Base-by-base conservation (phyloP, 2,797 vertebrate genomes). In the Cuniculus paca region DNA sequence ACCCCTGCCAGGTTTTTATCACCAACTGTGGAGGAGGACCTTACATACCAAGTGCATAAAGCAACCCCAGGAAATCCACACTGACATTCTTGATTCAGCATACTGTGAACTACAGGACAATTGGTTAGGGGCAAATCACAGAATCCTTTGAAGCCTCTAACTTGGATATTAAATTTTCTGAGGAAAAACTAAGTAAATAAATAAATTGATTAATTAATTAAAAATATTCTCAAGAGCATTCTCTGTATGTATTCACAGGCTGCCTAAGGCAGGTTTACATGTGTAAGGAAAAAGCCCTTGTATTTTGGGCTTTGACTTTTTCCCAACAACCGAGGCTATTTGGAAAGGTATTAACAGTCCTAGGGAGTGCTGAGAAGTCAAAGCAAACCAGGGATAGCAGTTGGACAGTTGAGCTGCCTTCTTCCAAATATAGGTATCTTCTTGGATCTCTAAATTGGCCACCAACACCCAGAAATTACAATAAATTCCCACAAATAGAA, bases 401-500 rank as follows among this genome's bases (percentile, higher is more conserved):
- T 89, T 52, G 74, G 34, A 80, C n/a, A 39, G 20, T 17, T 22
- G n/a, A 88, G 28, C 65, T 39, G 6, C 11, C 8, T 54, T 83
- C 56, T 36, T 93, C 56, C 58, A 93, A 87, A 86, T 10, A 31
- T 20, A 79, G 54, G 26, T 36, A 5, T 78, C 63, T 39, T 68
- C 28, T 81, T 84, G 48, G 24, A 54, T 74, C 52, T 88, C 85
- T 90, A 52, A 58, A 20, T 14, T 86, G 6, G 80, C 50, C 63
- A 89, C 3, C 7, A 52, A 80, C 92, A 87, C 36, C n/a, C 16
- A 87, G 60, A n/a, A 91, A 63, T 52, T 45, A n/a, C 26, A 48
- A 48, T 48, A 78, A 90, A n/a, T 90, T 84, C 48, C 36, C 19
- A 54, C 77, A 91, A 91, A 50, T 63, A 2, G 10, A 88, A 94